A percentile compares a stretch with the other conserved stretches of the same genome.
phyloP scores from a whole-genome alignment of 1,140 invertebrate genomes.

The Diuraphis noxia region DNA sequence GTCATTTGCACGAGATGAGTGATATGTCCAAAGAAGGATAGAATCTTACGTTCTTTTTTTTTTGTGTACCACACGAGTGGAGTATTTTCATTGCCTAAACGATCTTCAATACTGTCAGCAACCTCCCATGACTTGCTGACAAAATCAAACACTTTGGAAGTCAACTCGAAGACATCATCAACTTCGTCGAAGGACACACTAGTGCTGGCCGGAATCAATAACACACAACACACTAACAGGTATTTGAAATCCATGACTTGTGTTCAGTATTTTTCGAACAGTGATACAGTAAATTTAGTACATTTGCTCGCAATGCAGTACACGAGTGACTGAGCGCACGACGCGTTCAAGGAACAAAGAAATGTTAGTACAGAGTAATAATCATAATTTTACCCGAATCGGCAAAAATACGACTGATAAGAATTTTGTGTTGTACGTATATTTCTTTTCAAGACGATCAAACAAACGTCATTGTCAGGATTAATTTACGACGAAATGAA shows the following conservation, averaged over 20 bases:
- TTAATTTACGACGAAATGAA: not conserved
- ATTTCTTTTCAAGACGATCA: not conserved
- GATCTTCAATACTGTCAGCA: not conserved
- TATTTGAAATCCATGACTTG: not conserved
- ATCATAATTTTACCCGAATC: not conserved
- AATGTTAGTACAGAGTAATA: not conserved
- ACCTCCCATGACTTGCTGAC: not conserved
- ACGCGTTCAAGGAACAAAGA: not conserved
- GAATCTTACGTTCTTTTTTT: constrained; percentile 19
- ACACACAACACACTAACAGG: not conserved
- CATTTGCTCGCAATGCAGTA: not conserved
- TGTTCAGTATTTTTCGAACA: not conserved
- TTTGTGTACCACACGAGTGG: not conserved
- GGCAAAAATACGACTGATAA: not conserved
- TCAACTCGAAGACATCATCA: not conserved
- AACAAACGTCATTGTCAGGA: not conserved
- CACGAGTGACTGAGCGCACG: not conserved
- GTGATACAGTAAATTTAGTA: not conserved
- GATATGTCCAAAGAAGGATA: not conserved
- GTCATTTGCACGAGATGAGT: not conserved
- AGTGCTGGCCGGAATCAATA: not conserved
- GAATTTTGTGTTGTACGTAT: not conserved
- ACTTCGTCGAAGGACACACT: not conserved
- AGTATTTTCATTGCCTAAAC: not conserved
- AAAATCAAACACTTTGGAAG: not conserved